Percentiles rank a stretch among this genome's conserved stretches.
phyloP scores from a whole-genome alignment of 2,888 invertebrate species.

The Oscheius sp. region DNA sequence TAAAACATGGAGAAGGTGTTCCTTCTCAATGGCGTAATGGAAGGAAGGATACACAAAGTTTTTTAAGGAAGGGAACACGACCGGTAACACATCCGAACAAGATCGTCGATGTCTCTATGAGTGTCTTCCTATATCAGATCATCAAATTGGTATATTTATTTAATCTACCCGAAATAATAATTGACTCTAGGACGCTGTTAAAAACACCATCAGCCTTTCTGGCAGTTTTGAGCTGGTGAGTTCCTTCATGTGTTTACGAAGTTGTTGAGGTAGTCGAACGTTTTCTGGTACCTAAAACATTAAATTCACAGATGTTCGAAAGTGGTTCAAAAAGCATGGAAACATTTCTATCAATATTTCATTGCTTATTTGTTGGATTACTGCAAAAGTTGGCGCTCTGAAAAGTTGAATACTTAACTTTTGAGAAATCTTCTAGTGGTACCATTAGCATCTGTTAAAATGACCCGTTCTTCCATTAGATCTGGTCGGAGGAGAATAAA shows the following conservation, averaged over 20 bases:
- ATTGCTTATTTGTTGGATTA: background rate
- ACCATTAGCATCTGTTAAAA: slow-evolving; percentile 43
- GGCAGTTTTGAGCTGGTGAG: slow-evolving; percentile 70
- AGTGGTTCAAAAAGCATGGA: no score
- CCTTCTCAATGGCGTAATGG: background rate
- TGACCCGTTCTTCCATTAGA: slow-evolving; percentile 55
- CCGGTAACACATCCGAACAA: slow-evolving; percentile 68
- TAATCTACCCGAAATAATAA: slow-evolving; percentile 17
- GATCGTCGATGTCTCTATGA: slow-evolving; percentile 66
- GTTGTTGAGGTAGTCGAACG: slow-evolving; percentile 50
- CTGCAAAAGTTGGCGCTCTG: background rate
- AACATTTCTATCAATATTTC: no score
- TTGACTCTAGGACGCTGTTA: slow-evolving; percentile 69
- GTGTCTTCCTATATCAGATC: slow-evolving; percentile 68
- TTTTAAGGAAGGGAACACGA: slow-evolving; percentile 62
- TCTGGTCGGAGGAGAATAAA: slow-evolving; percentile 49
- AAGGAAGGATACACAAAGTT: background rate
- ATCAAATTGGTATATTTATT: slow-evolving; percentile 67
- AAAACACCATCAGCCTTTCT: slow-evolving; percentile 68
- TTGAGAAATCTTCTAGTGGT: slow-evolving; percentile 51
- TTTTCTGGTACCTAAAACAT: slow-evolving; percentile 34
- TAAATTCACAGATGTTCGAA: background rate
- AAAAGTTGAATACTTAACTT: slow-evolving; percentile 33
- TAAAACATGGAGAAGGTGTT: slow-evolving; percentile 16
- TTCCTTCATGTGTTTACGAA: slow-evolving; percentile 28